phyloP scores from a whole-genome alignment of 2,797 vertebrate species.

The Sebastes diploproa region DNA sequence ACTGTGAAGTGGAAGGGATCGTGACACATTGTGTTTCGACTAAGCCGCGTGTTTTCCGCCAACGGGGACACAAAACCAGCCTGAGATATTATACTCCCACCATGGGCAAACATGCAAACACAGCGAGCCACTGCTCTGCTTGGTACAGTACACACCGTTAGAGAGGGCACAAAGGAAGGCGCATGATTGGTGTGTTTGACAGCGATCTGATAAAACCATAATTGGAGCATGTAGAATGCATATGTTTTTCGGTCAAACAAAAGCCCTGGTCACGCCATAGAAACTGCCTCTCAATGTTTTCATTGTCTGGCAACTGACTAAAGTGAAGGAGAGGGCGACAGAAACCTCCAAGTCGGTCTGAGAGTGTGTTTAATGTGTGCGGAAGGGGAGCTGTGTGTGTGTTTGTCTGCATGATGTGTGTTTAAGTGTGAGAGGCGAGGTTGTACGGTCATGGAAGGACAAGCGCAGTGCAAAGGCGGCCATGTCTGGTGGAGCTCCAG shows the following conservation, averaged over 20 bases:
- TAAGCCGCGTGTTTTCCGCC: slow-evolving; percentile 48
- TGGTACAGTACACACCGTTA: slow-evolving; percentile 87
- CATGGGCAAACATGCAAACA: slow-evolving; percentile 95
- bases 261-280: slow-evolving; percentile 75
- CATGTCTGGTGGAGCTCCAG: slow-evolving; percentile 59
- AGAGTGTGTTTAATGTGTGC: slow-evolving; percentile 73
- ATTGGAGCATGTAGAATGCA: slow-evolving; percentile 80
- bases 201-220: slow-evolving; percentile 88
- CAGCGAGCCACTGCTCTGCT: slow-evolving; percentile 82
- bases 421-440: slow-evolving; percentile 40
- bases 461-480: slow-evolving; percentile 50
- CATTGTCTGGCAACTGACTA: slow-evolving; percentile 86
- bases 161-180: slow-evolving; percentile 80
- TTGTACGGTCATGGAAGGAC: slow-evolving; percentile 72
- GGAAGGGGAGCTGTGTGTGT: slow-evolving; percentile 45
- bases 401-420: slow-evolving; percentile 45
- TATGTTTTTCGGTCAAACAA: slow-evolving; percentile 81
- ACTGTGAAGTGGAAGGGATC: slow-evolving; percentile 32
- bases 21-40: slow-evolving; percentile 61
- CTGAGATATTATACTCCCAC: slow-evolving; percentile 80
- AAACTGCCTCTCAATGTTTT: slow-evolving; percentile 77
- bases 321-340: slow-evolving; percentile 75
- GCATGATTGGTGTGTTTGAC: slow-evolving; percentile 83
- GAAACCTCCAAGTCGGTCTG: slow-evolving; percentile 77
- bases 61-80: slow-evolving; percentile 56